Evolutionary conservation across 2,888 invertebrate species (phyloP).

Genomic region (Tinea pellionella): DNA sequence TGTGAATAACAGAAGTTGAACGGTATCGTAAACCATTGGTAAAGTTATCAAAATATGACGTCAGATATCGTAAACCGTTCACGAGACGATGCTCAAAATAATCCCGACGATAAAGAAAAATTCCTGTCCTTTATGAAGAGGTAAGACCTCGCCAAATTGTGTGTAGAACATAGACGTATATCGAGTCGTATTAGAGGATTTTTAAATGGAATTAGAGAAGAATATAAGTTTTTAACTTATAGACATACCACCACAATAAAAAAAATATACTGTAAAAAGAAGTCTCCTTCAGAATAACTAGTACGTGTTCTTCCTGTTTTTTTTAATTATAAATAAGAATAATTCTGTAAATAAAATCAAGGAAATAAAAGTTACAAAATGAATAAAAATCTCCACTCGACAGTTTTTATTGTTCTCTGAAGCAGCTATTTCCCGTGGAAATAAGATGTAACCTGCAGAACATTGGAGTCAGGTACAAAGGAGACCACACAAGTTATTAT

Average conservation of each 20-base stretch:
- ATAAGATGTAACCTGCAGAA: conserved; percentile 13
- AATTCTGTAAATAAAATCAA: no score
- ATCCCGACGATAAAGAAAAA: conserved; percentile 69
- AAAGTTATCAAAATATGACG: background rate
- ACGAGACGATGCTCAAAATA: conserved; percentile 53
- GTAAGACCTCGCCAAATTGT: conserved; percentile 68
- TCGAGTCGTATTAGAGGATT: no score
- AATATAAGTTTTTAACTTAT: background rate
- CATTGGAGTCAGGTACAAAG: conserved; percentile 7
- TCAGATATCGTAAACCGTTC: conserved; percentile 49
- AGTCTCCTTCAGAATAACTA: no score
- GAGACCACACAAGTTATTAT: background rate
- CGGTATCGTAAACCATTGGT: background rate
- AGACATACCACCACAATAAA: no score
- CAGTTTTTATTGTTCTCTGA: background rate
- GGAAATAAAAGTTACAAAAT: no score
- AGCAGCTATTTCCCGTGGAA: conserved; percentile 8
- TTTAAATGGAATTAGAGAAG: no score
- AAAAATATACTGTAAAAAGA: no score
- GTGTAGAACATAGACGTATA: background rate
- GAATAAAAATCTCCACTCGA: no score
- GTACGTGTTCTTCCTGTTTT: no score
- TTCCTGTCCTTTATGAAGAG: conserved; percentile 69
- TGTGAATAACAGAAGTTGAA: background rate
- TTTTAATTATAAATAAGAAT: no score